Conservation (phyloP, 2,113 vertebrate genomes). For the Podocnemis expansa region DNA sequence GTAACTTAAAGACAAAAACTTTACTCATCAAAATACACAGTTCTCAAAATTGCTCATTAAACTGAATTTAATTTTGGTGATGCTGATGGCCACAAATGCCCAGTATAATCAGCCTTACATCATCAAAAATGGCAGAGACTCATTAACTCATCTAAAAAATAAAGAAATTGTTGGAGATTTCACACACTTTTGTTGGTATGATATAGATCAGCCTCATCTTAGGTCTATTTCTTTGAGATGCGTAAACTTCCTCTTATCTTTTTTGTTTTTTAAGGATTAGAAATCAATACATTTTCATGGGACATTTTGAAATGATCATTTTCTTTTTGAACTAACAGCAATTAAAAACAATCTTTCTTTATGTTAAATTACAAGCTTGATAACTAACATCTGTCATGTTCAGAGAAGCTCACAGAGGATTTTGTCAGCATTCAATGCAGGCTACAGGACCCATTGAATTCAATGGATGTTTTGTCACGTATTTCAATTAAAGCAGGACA, state of each 20-base stretch:
- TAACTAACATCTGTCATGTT: not conserved
- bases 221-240: not conserved
- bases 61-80: not conserved
- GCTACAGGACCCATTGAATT: not conserved
- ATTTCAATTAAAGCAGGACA: not conserved
- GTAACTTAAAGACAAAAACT: not conserved
- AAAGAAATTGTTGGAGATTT: not conserved
- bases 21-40: not conserved
- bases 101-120: not conserved
- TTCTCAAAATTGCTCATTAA: not conserved
- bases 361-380: not conserved
- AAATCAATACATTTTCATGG: not conserved
- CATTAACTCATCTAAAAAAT: not conserved
- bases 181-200: not conserved
- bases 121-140: not conserved
- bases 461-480: not conserved
- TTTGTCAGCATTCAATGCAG: not conserved
- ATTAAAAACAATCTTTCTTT: not conserved
- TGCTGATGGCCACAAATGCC: not conserved
- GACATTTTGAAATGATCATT: accelerated
- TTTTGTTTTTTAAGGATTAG: not conserved
- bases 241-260: not conserved
- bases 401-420: not conserved
- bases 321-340: not conserved
- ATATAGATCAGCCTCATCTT: not conserved